A percentile compares a stretch with the other conserved stretches of the same genome.
phyloP scores from a whole-genome alignment of 2,113 vertebrate species.

The Eulemur macaco region DNA sequence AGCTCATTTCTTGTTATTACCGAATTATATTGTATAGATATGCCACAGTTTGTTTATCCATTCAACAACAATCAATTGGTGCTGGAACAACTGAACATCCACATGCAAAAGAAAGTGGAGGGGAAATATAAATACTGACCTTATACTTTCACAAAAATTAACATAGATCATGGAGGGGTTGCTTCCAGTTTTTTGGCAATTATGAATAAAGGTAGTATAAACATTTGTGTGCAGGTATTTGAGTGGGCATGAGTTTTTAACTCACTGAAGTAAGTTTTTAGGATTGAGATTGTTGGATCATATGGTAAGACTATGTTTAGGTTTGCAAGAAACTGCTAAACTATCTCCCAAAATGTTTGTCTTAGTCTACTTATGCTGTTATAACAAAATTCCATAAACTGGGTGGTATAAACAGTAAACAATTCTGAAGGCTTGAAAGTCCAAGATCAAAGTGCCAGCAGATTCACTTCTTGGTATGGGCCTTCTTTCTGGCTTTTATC shows the following conservation, averaged over 20 bases:
- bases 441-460: neutral
- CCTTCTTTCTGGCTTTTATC: neutral
- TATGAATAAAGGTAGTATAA: constrained; percentile 24
- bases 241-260: neutral
- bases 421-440: neutral
- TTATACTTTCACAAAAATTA: neutral
- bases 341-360: neutral
- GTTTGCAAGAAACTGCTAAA: neutral
- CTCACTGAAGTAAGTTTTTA: neutral
- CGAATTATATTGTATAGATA: neutral
- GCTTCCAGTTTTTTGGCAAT: neutral
- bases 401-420: neutral
- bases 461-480: neutral
- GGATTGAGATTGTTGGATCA: neutral
- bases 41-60: neutral
- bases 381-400: neutral
- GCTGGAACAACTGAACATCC: neutral
- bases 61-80: neutral
- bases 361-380: neutral
- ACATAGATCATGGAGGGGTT: neutral
- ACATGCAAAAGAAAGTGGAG: neutral
- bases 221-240: neutral
- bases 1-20: constrained; percentile 25
- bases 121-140: neutral
- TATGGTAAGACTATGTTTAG: neutral